Base-by-base conservation (phyloP, 2,888 invertebrate species). In the Troglohyphantes excavatus region DNA sequence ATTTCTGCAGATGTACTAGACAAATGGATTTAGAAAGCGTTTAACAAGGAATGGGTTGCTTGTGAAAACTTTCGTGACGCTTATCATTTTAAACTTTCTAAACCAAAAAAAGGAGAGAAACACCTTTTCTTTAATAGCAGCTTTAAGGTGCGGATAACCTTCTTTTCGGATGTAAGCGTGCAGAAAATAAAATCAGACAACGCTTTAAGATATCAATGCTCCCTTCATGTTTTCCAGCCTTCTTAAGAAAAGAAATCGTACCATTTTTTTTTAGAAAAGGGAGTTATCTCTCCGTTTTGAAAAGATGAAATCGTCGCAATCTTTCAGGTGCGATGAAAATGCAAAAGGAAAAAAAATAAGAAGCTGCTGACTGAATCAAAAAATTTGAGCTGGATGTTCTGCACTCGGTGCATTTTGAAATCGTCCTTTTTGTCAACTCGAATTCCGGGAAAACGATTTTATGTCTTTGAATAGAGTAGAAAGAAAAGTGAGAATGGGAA, bases 271-370 rank as follows among this genome's bases (percentile, higher is more conserved):
- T 13, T n/a, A 53, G 13, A 13, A 5, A 13, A 53, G 53, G 53
- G 13, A 11, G n/a, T 68, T 33, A n/a, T 39, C 39, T 27, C 27
- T 53, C 17, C 21, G 53, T 29, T 46, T 75, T 2, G 19, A 59
- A 73, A 78, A 39, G 76, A 78, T 63, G 76, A 33, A 78, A 78
- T 73, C 39, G 76, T 39, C 33, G 76, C 59, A 78, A 78, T 73
- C 26, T 63, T 72, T 46, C 26, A 26, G 46, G 46, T 46, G 72
- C 13, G 46, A 68, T 39, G 19, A 39, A 63, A 63, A 26, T 63
- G 68, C 2, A 6, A n/a, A n/a, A 68, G 46, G 33, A 70, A 23
- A 26, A 46, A 53, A 53, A 53, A 33, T 17, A 53, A 53, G n/a
- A n/a, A 46, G 11, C 2, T 26, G 72, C 46, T 72, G 46, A 46